Evolutionary conservation across 1,140 invertebrate species (phyloP), one percentile per base, ranked within the genome.

Genomic region (Drosophila grimshawi): DNA sequence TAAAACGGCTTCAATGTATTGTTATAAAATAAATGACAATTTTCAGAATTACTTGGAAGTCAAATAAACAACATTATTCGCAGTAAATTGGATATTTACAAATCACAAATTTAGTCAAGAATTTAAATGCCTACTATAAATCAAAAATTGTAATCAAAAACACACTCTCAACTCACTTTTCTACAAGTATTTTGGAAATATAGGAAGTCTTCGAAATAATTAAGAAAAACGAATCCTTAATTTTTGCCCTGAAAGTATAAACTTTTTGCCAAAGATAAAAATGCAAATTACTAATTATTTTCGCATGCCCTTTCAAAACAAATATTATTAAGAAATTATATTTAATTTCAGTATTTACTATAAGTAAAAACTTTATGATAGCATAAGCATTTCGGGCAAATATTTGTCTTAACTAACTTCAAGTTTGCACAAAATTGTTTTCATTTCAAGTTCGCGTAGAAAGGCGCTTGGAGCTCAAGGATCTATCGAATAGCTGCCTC

Each of bases 401-500:
- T 43, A 43, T 43, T 43, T n/a, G n/a, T n/a, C 19, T 19, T 19
- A 19, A n/a, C 39, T n/a, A 43, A 43, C 10, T 4, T 8, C 33
- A 33, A 33, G 33, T 43, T 43, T 43, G 10, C 39, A 43, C 73
- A 53, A 30, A 74, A 74, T 69, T 78, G 52, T 56, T 78, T 51
- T 33, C 63, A 43, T 19, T 19, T 19, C 19, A 64, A 57, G 30
- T 32, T 51, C 32, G 37, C 37, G 63, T 71, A 43, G 60, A 56
- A 59, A 68, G 64, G 19, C 19, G 35, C 6, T 45, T 37, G 45
- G 76, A 81, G 52, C 57, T 73, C 59, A 63, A 63, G 59, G 69
- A 80, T 64, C 37, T 35, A 56, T 39, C 33, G 39, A 56, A 66
- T 43, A 56, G 10, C 49, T 46, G 45, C 57, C 39, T 59, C 62